Evolutionary conservation across 1,140 invertebrate genomes (phyloP).

Genomic region (Apis laboriosa): DNA sequence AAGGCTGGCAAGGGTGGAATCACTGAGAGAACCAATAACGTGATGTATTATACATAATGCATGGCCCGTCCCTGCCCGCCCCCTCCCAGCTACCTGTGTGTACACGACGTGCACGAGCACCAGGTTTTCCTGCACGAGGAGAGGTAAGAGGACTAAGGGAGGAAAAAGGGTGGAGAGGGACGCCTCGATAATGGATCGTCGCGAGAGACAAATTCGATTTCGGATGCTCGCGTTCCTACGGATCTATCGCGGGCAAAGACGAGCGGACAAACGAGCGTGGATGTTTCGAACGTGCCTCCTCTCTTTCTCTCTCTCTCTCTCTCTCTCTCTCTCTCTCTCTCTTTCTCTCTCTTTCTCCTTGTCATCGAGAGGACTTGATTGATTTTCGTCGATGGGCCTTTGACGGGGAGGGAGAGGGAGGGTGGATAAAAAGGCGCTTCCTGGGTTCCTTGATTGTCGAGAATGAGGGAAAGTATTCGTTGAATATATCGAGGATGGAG

Average conservation of each 20-base stretch:
- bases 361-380: constrained; percentile 17
- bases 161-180: constrained; percentile 41
- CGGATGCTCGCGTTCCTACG: constrained; percentile 13
- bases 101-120: constrained; percentile 53
- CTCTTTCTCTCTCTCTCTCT: not conserved
- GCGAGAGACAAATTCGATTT: constrained; percentile 71
- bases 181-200: constrained; percentile 71
- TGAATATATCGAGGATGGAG: not conserved
- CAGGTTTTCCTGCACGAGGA: constrained; percentile 29
- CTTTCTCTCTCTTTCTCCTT: no score
- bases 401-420: no score
- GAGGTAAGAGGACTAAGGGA: constrained; percentile 26
- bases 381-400: constrained; percentile 7
- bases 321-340: not conserved
- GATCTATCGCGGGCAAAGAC: not conserved
- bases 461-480: not conserved
- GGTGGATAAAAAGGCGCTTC: no score
- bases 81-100: constrained; percentile 64
- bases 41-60: constrained; percentile 82
- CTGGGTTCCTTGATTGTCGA: not conserved
- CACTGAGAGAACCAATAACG: constrained; percentile 81
- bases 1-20: constrained; percentile 79
- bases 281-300: constrained; percentile 11
- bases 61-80: constrained; percentile 72
- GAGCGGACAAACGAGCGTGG: constrained; percentile 25